These are phyloP conservation scores for Pogoniulus pusillus DNA, from an alignment of 2,797 vertebrate genomes.

Conservation along the genomic window DNA sequence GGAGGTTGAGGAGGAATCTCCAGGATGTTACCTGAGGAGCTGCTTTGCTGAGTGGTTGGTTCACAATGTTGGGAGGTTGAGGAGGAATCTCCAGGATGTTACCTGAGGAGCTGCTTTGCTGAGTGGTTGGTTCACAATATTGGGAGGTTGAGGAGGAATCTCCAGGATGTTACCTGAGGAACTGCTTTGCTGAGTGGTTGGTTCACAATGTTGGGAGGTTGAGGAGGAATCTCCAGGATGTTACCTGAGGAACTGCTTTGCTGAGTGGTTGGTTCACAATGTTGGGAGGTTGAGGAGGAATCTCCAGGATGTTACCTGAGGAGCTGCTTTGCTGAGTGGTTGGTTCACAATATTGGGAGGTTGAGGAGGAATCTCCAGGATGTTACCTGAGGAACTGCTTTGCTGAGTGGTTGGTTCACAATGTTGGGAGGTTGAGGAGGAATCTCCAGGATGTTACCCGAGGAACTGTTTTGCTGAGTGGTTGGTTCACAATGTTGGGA, in stretches of 20 bases:
- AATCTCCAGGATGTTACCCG: background rate
- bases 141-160: background rate
- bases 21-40: background rate
- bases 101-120: background rate
- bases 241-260: fast-evolving
- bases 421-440: too few relatives aligned
- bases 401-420: too few relatives aligned
- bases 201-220: fast-evolving
- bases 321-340: background rate
- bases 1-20: background rate
- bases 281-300: background rate
- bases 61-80: too few relatives aligned
- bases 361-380: background rate
- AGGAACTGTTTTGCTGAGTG: background rate
- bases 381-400: background rate
- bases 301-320: background rate
- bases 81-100: background rate
- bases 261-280: fast-evolving
- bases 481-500: fast-evolving
- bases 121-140: fast-evolving
- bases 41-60: too few relatives aligned
- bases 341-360: fast-evolving
- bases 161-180: background rate
- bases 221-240: background rate
- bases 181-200: fast-evolving